Percentiles rank a stretch among this genome's conserved stretches.
These are phyloP conservation scores for Phrynosoma blainvillii DNA, from an alignment of 2,113 vertebrate species.

Conservation along the genomic window DNA sequence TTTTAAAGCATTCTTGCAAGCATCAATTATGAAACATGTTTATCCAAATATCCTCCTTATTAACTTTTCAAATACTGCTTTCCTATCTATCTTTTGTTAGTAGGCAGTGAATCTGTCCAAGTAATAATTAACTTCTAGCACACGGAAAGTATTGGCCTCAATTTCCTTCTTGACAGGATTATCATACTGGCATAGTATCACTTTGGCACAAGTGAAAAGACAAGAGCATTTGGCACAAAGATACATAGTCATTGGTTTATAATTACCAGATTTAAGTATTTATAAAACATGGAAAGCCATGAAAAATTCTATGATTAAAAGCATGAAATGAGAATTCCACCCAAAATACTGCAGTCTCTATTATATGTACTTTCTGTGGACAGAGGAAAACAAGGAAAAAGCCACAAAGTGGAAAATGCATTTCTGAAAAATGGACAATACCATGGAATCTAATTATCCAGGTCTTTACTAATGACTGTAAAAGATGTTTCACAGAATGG, in stretches of 20 bases:
- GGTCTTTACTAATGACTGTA: background rate
- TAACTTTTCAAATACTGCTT: slow-evolving; percentile 54
- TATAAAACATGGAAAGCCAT: background rate
- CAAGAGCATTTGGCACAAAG: slow-evolving; percentile 46
- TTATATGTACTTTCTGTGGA: background rate
- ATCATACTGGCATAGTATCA: slow-evolving; percentile 40
- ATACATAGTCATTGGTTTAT: slow-evolving; percentile 14
- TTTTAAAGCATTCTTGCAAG: slow-evolving; percentile 53
- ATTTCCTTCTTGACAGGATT: slow-evolving; percentile 53
- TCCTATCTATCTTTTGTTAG: slow-evolving; percentile 66
- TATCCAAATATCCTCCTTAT: slow-evolving; percentile 58
- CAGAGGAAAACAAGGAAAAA: background rate
- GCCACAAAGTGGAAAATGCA: background rate
- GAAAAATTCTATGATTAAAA: background rate
- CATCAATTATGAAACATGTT: slow-evolving; percentile 54
- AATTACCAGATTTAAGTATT: slow-evolving; percentile 28
- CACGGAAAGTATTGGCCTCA: slow-evolving; percentile 68
- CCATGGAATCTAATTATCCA: background rate
- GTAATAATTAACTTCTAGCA: slow-evolving; percentile 66
- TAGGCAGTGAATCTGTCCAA: slow-evolving; percentile 55
- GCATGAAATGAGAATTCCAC: background rate
- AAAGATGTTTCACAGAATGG: background rate
- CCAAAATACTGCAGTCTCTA: background rate
- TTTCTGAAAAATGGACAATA: background rate
- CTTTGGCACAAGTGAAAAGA: slow-evolving; percentile 41